Evolutionary conservation across 2,797 vertebrate genomes (phyloP).

Genomic region (Sebastolobus alascanus): DNA sequence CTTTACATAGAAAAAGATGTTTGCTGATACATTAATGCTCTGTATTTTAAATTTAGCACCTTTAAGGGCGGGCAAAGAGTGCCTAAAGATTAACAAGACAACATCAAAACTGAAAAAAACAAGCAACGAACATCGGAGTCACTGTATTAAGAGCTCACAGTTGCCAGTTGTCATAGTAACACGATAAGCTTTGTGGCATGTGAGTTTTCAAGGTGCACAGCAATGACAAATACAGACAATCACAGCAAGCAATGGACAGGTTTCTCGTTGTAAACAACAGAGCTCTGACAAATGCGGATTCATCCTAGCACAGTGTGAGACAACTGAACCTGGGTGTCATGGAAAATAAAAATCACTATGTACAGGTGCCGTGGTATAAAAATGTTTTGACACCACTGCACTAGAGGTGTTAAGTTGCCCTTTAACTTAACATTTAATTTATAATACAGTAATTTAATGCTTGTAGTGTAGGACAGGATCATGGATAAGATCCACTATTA

Average conservation of each 20-base stretch:
- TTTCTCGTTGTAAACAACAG: neutral
- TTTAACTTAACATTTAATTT: neutral
- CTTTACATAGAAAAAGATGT: neutral
- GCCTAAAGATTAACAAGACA: neutral
- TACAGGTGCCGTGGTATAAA: neutral
- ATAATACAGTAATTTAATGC: neutral
- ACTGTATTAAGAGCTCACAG: neutral
- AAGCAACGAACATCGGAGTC: neutral
- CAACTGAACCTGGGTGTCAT: neutral
- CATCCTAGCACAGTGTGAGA: constrained; percentile 5
- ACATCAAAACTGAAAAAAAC: neutral
- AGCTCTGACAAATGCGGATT: neutral
- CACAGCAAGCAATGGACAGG: neutral
- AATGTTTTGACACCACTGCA: neutral
- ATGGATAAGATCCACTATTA: neutral
- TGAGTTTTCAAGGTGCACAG: constrained; percentile 13
- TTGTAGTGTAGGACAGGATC: neutral
- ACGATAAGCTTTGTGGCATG: neutral
- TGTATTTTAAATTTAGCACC: neutral
- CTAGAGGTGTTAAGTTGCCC: neutral
- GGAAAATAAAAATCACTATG: neutral
- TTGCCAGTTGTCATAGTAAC: neutral
- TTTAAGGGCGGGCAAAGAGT: neutral
- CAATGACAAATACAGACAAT: neutral
- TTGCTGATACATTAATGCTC: neutral